A percentile compares a stretch with the other conserved stretches of the same genome.
Evolutionary conservation across 2,797 vertebrate species (phyloP).

Genomic region (Tokudaia muenninki): DNA sequence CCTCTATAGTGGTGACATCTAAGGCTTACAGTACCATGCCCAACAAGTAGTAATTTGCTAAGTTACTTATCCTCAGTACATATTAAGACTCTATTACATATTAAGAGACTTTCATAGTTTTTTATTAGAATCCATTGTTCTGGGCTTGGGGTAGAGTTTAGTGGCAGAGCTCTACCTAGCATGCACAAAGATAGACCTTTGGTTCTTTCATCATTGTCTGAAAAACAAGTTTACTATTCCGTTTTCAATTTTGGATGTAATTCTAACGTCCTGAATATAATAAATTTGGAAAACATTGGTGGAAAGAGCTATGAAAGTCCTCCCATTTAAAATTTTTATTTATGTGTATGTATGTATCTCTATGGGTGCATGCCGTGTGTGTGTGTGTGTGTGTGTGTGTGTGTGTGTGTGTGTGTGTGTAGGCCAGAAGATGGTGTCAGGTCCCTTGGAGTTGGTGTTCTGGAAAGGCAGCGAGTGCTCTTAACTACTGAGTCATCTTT

Average conservation of each 20-base stretch:
- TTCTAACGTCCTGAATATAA: neutral
- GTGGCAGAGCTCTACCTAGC: neutral
- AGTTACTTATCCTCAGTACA: neutral
- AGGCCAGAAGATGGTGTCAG: neutral
- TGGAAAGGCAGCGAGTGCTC: neutral
- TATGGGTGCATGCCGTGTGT: neutral
- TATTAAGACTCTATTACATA: neutral
- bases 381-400: too few species aligned
- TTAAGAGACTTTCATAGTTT: neutral
- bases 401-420: too few species aligned
- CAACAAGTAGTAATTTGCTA: neutral
- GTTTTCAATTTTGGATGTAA: neutral
- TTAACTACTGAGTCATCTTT: neutral
- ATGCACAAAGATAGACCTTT: neutral
- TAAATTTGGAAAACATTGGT: neutral
- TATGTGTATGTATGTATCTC: neutral
- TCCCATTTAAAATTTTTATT: neutral
- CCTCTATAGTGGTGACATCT: neutral
- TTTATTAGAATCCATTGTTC: neutral
- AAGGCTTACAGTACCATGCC: neutral
- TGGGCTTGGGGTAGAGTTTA: neutral
- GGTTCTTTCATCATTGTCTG: neutral
- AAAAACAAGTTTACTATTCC: neutral
- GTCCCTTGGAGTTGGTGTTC: neutral
- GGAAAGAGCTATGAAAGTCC: constrained; percentile 14